Evolutionary conservation across 2,113 vertebrate species (phyloP), one percentile per base, ranked within the genome.

Genomic region (Notiomystis cincta): DNA sequence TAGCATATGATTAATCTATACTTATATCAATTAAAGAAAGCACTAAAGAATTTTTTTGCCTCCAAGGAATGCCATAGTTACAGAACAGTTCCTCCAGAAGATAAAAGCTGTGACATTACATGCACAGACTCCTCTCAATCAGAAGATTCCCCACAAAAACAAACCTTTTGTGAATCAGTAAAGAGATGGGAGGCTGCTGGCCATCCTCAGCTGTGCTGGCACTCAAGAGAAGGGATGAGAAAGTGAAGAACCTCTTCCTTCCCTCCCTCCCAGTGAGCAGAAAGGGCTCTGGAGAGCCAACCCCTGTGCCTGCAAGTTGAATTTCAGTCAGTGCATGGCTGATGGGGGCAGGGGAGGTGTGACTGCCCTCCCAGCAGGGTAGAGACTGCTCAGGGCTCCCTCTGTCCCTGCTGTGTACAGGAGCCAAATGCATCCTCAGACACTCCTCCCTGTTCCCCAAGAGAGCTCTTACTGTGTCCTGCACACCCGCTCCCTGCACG

Each of bases 81-180:
- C 22, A 75, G 71, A 86, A 40, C 38, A 78, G n/a, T 33, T 53
- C 18, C 50, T 90, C 70, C 42, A 70, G 62, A 81, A 89, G 76
- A 75, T 27, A 81, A 94, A 94, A 89, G 37, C 60, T 77, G n/a
- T 30, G 11, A 16, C 53, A 48, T 60, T 78, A 48, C 20, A 53
- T 16, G 18, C 35, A 40, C 7, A 83, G 50, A 45, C 37, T 73
- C 14, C 27, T 77, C 67, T 73, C 57, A 75, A 18, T 21, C 60
- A 82, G 50, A 88, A 71, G 18, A 38, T 78, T 79, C 48, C n/a
- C 56, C 62, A 76, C 50, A 76, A 72, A 92, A 84, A 81, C 72
- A 84, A 90, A 69, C 85, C 80, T 94, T 92, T 78, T 48, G 37
- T 67, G 65, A 37, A 53, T 82, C 91, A 84, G 51, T 61, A 61